These are phyloP conservation scores for Galleria mellonella DNA, from an alignment of 1,140 invertebrate species.

Conservation along the genomic window DNA sequence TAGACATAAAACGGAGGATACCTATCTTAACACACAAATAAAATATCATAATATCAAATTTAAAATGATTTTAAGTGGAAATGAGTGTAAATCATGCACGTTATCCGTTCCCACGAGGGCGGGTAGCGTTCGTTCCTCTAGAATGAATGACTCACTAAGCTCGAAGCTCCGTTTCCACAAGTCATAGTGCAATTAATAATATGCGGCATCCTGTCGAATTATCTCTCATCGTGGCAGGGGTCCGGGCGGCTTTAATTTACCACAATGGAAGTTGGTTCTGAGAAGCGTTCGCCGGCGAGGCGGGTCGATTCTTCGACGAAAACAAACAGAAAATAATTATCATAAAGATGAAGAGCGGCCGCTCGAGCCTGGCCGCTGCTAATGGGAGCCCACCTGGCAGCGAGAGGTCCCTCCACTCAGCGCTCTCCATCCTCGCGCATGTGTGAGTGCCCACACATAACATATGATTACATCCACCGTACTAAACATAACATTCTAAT, in stretches of 20 bases:
- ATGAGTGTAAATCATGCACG: constrained; percentile 47
- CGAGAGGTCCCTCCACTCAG: constrained; percentile 13
- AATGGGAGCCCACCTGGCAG: constrained; percentile 69
- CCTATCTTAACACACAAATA: too few relatives aligned
- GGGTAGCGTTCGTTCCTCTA: constrained; percentile 38
- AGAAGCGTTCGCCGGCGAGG: constrained; percentile 65
- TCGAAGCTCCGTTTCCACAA: constrained; percentile 69
- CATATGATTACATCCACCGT: constrained; percentile 5
- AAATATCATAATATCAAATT: constrained; percentile 5
- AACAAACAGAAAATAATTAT: constrained; percentile 75
- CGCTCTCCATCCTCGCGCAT: constrained; percentile 17
- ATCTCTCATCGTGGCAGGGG: constrained; percentile 72
- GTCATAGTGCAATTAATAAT: constrained; percentile 75
- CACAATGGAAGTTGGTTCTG: constrained; percentile 71
- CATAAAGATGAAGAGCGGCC: constrained; percentile 73
- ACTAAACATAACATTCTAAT: too few relatives aligned
- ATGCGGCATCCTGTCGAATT: constrained; percentile 74
- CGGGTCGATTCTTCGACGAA: constrained; percentile 70
- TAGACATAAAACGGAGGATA: constrained; percentile 19
- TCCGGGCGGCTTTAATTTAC: constrained; percentile 73
- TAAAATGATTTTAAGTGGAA: constrained; percentile 41
- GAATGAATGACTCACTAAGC: constrained; percentile 72
- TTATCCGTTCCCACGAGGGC: constrained; percentile 54
- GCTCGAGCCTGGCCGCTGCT: constrained; percentile 61
- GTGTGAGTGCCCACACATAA: constrained; percentile 29